Evolutionary conservation across 1,140 invertebrate species (phyloP).

Genomic region (Tetranychus cinnabarinus): DNA sequence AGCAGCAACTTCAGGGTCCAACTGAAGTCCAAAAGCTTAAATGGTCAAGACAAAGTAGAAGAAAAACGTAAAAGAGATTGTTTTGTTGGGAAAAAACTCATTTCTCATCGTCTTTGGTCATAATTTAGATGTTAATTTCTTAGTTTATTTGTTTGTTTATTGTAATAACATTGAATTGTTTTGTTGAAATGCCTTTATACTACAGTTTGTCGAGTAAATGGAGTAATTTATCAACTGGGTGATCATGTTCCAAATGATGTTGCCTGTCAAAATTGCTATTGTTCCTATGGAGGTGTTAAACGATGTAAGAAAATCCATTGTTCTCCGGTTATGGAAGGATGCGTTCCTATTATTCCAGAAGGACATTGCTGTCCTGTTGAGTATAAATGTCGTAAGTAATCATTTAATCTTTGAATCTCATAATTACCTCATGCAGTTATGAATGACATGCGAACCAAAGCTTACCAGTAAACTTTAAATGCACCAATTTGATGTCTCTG

Average conservation of each 20-base stretch:
- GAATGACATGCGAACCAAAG: too few relatives aligned
- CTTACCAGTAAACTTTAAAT: too few relatives aligned
- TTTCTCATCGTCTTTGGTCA: too few relatives aligned
- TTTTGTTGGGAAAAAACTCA: too few relatives aligned
- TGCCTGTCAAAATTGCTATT: slow-evolving; percentile 36
- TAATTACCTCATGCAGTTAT: too few relatives aligned
- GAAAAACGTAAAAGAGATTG: too few relatives aligned
- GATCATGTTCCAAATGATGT: slow-evolving; percentile 35
- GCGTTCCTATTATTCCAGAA: slow-evolving; percentile 41
- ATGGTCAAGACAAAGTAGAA: too few relatives aligned
- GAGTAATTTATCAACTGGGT: slow-evolving; percentile 38
- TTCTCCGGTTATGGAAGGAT: slow-evolving; percentile 44
- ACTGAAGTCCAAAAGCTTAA: too few relatives aligned
- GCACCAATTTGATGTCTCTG: too few relatives aligned
- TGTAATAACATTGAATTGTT: background rate
- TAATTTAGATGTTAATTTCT: background rate
- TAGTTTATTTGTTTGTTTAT: background rate
- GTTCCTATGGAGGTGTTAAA: slow-evolving; percentile 39
- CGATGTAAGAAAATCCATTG: slow-evolving; percentile 25
- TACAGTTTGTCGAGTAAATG: slow-evolving; percentile 38
- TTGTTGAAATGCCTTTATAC: slow-evolving; percentile 1
- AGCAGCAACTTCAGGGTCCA: too few relatives aligned
- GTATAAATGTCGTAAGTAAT: slow-evolving; percentile 42
- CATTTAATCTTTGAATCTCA: too few relatives aligned
- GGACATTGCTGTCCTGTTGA: slow-evolving; percentile 60